Evolutionary conservation across 2,113 vertebrate genomes (phyloP).

Genomic region (Thymallus thymallus): DNA sequence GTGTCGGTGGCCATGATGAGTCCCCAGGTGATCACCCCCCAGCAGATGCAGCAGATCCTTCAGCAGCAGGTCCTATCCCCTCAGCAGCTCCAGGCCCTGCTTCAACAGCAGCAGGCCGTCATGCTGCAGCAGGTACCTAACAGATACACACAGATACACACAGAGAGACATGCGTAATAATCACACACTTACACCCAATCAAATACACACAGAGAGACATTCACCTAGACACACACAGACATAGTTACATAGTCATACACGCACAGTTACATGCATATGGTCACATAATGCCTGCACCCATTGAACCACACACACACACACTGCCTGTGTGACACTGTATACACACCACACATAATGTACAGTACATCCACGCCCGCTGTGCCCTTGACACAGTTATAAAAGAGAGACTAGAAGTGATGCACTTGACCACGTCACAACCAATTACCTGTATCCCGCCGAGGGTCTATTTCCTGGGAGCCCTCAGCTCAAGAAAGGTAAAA

Average conservation of each 20-base stretch:
- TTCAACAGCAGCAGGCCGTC: slow-evolving; percentile 97
- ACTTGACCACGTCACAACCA: slow-evolving; percentile 62
- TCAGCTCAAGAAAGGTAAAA: not conserved
- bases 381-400: slow-evolving; percentile 76
- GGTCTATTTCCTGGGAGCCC: not conserved
- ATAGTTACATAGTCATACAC: not conserved
- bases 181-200: not conserved
- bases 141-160: not conserved
- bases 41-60: slow-evolving; percentile 99
- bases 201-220: not conserved
- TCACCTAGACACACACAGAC: not conserved
- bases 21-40: slow-evolving; percentile 82
- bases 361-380: slow-evolving; percentile 33
- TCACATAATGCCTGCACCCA: not conserved
- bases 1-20: slow-evolving; percentile 7
- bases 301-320: not conserved
- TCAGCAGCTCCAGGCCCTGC: slow-evolving; percentile 96
- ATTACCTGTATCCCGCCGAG: slow-evolving; percentile 64
- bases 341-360: not conserved
- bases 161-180: slow-evolving; percentile 3
- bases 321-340: too few relatives aligned
- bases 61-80: slow-evolving; percentile 98
- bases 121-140: slow-evolving; percentile 96
- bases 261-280: not conserved
- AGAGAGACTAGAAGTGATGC: slow-evolving; percentile 64